Evolutionary conservation across 2,888 invertebrate species (phyloP), one percentile per base, ranked within the genome.

Genomic region (Agapostemon virescens): DNA sequence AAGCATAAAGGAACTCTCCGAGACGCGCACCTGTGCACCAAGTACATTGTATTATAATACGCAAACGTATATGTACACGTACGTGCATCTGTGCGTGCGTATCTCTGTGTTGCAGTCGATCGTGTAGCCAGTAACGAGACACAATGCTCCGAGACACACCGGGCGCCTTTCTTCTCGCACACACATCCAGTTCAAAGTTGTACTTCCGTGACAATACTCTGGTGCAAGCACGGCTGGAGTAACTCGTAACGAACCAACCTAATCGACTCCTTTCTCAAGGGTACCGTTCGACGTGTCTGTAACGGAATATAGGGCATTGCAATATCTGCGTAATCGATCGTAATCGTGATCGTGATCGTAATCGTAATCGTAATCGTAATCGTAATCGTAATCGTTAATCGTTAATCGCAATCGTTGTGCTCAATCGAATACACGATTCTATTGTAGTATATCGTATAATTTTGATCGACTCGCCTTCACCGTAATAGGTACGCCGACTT

Each of bases 1-100:
- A 64, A 67, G n/a, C 79, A 64, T 49, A 42, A 71, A 61, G 79
- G 20, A 79, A 72, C 52, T 79, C 63, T 79, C 55, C 42, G n/a
- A 64, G 26, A 23, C 55, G 26, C 26, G 26, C 26, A 63, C 58
- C 64, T 64, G 63, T 42, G 68, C 36, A n/a, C 15, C 68, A n/a
- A 26, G 30, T 26, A 63, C 77, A 79, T 77, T 77, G 79, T 64
- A 38, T 55, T 55, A 55, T 26, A 55, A 55, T 55, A 55, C 55
- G 26, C 49, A n/a, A 49, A 49, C 38, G 5, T 15, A 2, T 15
- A 2, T 15, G 45, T 45, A 45, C 75, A 70, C 38, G 26, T 61
- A 15, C 15, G 15, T n/a, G 55, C 7, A 17, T 26, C 6, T 17
- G 55, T 26, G 26, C 42, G n/a, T n/a, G 68, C 49, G 30, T 63